Evolutionary conservation across 2,888 invertebrate genomes (phyloP), one percentile per base, ranked within the genome.

Genomic region (Tyria jacobaeae): DNA sequence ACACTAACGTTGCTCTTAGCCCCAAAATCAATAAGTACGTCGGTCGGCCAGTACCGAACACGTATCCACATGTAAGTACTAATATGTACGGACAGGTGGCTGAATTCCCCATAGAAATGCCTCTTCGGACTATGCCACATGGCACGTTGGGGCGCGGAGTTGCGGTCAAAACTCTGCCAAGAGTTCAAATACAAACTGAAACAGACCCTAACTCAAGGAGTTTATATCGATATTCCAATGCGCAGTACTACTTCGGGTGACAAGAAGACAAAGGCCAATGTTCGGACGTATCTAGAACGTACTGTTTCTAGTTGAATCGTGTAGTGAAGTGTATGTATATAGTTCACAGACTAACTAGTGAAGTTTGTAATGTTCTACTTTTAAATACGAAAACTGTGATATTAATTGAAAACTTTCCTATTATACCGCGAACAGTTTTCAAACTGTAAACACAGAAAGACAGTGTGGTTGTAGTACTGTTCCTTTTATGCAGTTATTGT

Each of bases 211-310:
- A 89, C 82, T 94, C 96, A 0, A 91, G 96, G 81, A 95, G 95
- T 89, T 89, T 96, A 79, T 95, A 95, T 89, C 92, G 95, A 82
- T 95, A 95, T 86, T 95, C 95, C 71, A 96, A 95, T 82, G 95
- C 95, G 53, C 96, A 96, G 81, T 96, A 96, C 86, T 97, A 96
- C 86, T 97, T 96, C 84, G 97, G 96, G 95, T 97, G 96, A 96
- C 96, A 95, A 82, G 94, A 95, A 86, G 94, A 95, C 71, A 91
- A 90, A 83, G 90, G 87, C 80, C 91, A 94, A 83, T 91, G 94
- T 82, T 85, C 94, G 79, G 94, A 94, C 75, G 91, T 92, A 75
- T 92, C 94, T 71, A 92, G 94, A 85, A 95, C 94, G 84, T 95
- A 95, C 87, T 95, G 94, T 92, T 95, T 95, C 90, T 95, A 94